Base-by-base conservation (phyloP, 2,888 invertebrate genomes). In the Netelia fuscicornis region DNA sequence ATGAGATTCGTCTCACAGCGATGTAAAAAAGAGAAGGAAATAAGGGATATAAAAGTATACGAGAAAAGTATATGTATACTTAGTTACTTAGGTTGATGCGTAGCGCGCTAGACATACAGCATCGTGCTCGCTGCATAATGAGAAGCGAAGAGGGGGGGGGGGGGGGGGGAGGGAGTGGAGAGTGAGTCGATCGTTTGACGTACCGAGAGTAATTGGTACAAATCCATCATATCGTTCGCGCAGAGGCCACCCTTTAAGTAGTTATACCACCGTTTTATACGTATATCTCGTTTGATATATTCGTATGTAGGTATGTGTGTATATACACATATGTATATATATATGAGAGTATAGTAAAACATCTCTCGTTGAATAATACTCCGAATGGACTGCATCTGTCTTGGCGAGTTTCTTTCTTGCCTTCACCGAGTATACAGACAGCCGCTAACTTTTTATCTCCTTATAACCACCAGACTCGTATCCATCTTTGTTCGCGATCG, bases 171-270 rank as follows among this genome's bases (percentile, higher is more conserved):
- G 30, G 60, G 48, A 77, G 30, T 54, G 25, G 37, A 6, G 54
- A 79, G 56, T 10, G 17, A 20, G 20, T 6, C 70, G 79, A 79
- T 82, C 82, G 85, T 82, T 82, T 85, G 85, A 85, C 85, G 85
- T 85, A 85, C 86, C 86, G 84, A 87, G 87, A 87, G 87, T 87
- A 87, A 87, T 87, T 87, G 87, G 86, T 87, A 87, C 87, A 86
- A 87, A 87, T 87, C 87, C 87, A 87, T 87, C 87, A 87, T 87
- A 86, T 85, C 86, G 84, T 77, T 81, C 79, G 83, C 74, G 71
- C 75, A 83, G 67, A 81, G 85, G 80, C 85, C 85, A 83, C 85
- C 74, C 80, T 83, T 79, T 78, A 75, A 80, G 83, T 67, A 83
- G 74, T 68, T 37, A 44, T 54, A 68, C 54, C 64, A 58, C 48